Evolutionary conservation across 1,140 invertebrate genomes (phyloP).

Genomic region (Lutraria rhynchaena): DNA sequence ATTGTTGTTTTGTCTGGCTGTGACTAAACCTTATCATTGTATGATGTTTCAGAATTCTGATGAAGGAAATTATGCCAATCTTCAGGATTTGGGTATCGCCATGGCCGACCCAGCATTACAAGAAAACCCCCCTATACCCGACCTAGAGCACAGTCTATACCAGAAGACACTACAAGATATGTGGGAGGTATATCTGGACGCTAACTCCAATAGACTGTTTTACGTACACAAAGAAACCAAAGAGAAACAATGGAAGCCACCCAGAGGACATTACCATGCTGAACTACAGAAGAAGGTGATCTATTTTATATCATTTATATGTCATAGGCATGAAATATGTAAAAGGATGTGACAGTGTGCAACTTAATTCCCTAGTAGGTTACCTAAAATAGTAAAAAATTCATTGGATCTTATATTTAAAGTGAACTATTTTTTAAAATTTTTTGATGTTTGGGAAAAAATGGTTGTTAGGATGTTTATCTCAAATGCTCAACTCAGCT

Average conservation of each 20-base stretch:
- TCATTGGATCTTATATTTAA: too few relatives aligned
- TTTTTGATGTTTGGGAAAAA: too few relatives aligned
- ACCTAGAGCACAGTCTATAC: slow-evolving; percentile 21
- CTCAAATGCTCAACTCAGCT: too few relatives aligned
- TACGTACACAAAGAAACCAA: slow-evolving; percentile 35
- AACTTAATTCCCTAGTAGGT: too few relatives aligned
- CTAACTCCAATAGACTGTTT: slow-evolving; percentile 16
- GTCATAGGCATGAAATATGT: too few relatives aligned
- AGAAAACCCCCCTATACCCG: slow-evolving; percentile 1
- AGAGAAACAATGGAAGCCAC: slow-evolving; percentile 40
- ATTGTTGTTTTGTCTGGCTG: too few relatives aligned
- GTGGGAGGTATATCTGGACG: slow-evolving; percentile 43
- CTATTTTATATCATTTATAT: too few relatives aligned
- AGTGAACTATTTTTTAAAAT: too few relatives aligned
- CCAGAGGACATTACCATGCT: slow-evolving; percentile 33
- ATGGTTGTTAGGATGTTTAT: too few relatives aligned
- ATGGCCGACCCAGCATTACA: background rate
- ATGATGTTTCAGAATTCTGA: slow-evolving; percentile 24
- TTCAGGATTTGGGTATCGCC: slow-evolving; percentile 14
- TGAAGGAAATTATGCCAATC: slow-evolving; percentile 39
- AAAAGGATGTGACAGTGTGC: too few relatives aligned
- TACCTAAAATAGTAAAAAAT: too few relatives aligned
- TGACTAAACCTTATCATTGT: too few relatives aligned
- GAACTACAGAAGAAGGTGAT: slow-evolving; percentile 24
- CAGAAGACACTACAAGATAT: slow-evolving; percentile 29